Evolutionary conservation across 2,113 vertebrate species (phyloP).

Genomic region (Sturnus vulgaris): DNA sequence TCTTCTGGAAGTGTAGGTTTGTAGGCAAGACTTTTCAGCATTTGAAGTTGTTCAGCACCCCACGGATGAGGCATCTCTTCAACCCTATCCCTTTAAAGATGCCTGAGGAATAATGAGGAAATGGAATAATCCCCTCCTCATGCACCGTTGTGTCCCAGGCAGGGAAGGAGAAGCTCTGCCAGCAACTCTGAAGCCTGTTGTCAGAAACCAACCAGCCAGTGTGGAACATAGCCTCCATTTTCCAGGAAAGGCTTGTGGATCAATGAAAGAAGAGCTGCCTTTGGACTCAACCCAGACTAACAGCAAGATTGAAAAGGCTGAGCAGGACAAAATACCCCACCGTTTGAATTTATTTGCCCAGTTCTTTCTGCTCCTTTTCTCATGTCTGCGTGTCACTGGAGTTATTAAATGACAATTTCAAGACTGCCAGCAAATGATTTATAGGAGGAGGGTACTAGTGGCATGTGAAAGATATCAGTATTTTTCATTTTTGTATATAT

Average conservation of each 20-base stretch:
- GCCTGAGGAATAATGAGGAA: background rate
- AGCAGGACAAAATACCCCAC: background rate
- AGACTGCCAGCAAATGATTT: background rate
- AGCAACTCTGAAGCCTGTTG: background rate
- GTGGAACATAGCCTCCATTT: background rate
- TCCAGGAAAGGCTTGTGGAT: background rate
- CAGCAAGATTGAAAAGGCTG: background rate
- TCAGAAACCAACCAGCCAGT: background rate
- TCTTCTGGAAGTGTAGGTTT: background rate
- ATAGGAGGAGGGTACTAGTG: background rate
- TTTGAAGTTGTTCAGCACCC: background rate
- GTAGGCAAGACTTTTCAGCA: background rate
- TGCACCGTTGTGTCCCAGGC: background rate
- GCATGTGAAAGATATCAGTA: background rate
- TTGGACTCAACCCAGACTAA: background rate
- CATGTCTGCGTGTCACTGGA: background rate
- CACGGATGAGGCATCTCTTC: background rate
- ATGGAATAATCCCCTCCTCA: background rate
- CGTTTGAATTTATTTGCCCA: fast-evolving
- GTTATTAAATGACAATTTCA: background rate
- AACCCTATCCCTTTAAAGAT: background rate
- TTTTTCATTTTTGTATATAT: background rate
- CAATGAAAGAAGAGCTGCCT: background rate
- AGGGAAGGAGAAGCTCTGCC: background rate
- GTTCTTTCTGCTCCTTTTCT: background rate